phyloP scores from a whole-genome alignment of 2,113 vertebrate species.

The Apteryx mantelli region DNA sequence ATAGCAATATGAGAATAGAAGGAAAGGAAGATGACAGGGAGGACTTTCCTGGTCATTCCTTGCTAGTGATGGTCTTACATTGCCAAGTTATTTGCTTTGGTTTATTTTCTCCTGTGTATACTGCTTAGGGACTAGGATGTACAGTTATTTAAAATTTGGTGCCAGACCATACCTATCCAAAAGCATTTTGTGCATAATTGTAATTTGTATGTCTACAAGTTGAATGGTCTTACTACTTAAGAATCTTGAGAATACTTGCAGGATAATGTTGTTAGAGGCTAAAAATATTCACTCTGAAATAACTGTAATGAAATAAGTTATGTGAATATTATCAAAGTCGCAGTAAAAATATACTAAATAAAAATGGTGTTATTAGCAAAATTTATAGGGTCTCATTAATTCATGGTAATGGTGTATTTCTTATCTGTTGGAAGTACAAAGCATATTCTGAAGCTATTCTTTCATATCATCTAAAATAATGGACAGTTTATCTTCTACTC shows the following conservation, averaged over 20 bases:
- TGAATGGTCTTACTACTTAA: neutral
- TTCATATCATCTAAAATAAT: neutral
- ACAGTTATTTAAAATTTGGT: neutral
- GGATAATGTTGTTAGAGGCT: neutral
- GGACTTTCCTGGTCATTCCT: neutral
- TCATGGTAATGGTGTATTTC: neutral
- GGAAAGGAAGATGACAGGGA: neutral
- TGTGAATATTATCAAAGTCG: neutral
- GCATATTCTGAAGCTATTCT: neutral
- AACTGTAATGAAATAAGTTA: neutral
- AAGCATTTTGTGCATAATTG: neutral
- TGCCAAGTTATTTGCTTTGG: neutral
- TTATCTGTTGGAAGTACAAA: neutral
- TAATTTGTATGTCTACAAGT: neutral
- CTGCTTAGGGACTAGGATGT: neutral
- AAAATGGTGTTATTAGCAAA: neutral
- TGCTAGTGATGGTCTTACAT: neutral
- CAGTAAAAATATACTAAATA: neutral
- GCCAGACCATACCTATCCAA: neutral
- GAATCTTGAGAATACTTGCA: neutral
- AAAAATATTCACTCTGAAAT: neutral
- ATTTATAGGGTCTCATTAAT: neutral
- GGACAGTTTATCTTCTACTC: neutral
- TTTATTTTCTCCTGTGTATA: neutral
- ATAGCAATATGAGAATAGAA: neutral